Percentiles rank a stretch among this genome's conserved stretches.
phyloP scores from a whole-genome alignment of 1,140 invertebrate genomes.

The Stratiolaelaps scimitus region DNA sequence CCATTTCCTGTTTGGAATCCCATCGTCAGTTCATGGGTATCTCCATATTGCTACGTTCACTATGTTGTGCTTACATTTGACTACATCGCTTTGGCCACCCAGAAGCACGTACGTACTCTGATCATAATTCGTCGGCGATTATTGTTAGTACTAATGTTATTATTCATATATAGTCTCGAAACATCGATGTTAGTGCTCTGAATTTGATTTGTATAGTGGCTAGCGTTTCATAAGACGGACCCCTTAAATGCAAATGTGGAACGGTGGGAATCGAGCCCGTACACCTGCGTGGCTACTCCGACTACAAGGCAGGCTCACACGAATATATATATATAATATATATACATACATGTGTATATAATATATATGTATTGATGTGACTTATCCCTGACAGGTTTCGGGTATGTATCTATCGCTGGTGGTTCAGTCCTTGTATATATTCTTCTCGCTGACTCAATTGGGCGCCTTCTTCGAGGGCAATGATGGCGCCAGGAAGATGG shows the following conservation, averaged over 20 bases:
- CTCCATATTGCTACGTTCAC: neutral
- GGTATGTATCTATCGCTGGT: neutral
- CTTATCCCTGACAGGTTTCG: neutral
- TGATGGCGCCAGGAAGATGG: neutral
- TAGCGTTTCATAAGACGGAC: too few species aligned
- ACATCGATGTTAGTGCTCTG: too few species aligned
- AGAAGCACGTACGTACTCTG: neutral
- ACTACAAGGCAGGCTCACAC: too few species aligned
- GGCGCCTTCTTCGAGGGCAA: neutral
- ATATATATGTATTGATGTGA: too few species aligned
- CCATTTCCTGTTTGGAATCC: conserved; percentile 11
- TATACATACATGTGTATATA: too few species aligned
- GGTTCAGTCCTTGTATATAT: neutral
- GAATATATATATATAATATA: too few species aligned
- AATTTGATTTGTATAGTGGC: too few species aligned
- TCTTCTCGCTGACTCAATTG: neutral
- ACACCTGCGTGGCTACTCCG: too few species aligned
- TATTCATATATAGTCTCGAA: neutral
- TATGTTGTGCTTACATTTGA: neutral
- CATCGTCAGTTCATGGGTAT: neutral
- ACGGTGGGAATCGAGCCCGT: too few species aligned
- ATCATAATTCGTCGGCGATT: neutral
- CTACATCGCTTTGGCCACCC: neutral
- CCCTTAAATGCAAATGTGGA: too few species aligned
- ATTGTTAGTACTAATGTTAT: neutral